Base-by-base conservation (phyloP, 2,113 vertebrate species). In the Alligator sinensis region DNA sequence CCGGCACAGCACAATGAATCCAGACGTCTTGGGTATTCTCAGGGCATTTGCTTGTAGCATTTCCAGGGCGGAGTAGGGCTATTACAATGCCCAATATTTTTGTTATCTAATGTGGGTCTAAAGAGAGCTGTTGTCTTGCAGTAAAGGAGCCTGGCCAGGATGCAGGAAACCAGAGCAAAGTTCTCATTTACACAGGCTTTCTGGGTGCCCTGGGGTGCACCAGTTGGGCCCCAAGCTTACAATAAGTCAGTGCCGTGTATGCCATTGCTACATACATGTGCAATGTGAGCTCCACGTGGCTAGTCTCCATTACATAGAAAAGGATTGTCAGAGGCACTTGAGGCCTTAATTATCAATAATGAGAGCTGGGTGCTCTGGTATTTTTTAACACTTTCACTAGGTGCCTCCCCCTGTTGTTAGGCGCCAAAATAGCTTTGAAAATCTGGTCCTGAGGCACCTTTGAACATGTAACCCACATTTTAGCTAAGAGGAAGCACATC, bases 221-320 rank as follows among this genome's bases (percentile, higher is more conserved):
- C 13, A 72, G 30, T 38, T 72, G 22, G 11, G 3, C 68, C 19
- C 18, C 30, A 72, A 13, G 47, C n/a, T 57, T 25, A 11, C 1
- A 28, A 59, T 47, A 3, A 78, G 14, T 0, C 47, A 30, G 17
- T 27, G 64, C 27, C 17, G 15, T 2, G 4, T 5, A 9, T 1
- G 19, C 5, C 9, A 22, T 3, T 14, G n/a, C 72, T 25, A 22
- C 9, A 0, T 0, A 24, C 30, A 57, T 18, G 1, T 2, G 60
- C 59, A 28, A 77, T 72, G 1, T 68, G 13, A 12, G 16, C 4
- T 55, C 13, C 54, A 47, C 22, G 34, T 3, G 38, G 25, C 25
- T 28, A 57, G 27, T 22, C 86, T 18, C 58, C 16, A 0, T 10
- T 2, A 11, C 0, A 0, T 5, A 18, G 28, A 18, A 70, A 12